Evolutionary conservation across 2,113 vertebrate species (phyloP), one percentile per base, ranked within the genome.

Genomic region (Gasterosteus aculeatus): DNA sequence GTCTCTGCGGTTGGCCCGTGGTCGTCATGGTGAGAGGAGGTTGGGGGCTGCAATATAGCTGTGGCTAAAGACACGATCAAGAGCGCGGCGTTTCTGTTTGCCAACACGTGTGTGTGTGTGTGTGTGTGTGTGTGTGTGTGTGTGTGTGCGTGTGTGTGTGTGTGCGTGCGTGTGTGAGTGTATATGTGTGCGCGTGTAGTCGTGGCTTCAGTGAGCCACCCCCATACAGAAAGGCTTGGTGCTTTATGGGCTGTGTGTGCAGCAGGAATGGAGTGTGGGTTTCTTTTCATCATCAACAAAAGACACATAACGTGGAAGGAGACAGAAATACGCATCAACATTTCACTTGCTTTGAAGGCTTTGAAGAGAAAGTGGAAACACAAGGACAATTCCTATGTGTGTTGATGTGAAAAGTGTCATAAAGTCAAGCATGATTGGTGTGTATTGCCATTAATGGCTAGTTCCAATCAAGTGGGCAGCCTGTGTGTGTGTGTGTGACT

Each of bases 391-490:
- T 56, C 53, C 26, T 29, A 6, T 29, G 22, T 29, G 22, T 8
- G 12, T 57, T 29, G 53, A 31, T 29, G 26, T 56, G 26, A 29
- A 9, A 57, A 57, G 54, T 31, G 29, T 33, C 1, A 16, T n/a
- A 53, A 60, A 71, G 53, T 64, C 62, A 69, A 74, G 58, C 68
- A n/a, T 75, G 72, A 85, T 79, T 54, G 61, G 35, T 80, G 60
- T 72, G 69, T 77, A 71, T 74, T 80, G 82, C 87, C 80, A 88
- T 78, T 80, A 82, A 71, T 74, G 1, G 2, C 59, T 75, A 60
- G 38, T 74, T 88, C 60, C 72, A 75, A 83, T 83, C 51, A 78
- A 77, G 69, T 84, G 70, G 71, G 75, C 72, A 69, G 70, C 78
- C 29, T 83, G 41, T 68, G 33, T 62, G 7, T 68, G 69, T 65